Evolutionary conservation across 2,888 invertebrate species (phyloP), one percentile per base, ranked within the genome.

Genomic region (Amorpha juglandis): DNA sequence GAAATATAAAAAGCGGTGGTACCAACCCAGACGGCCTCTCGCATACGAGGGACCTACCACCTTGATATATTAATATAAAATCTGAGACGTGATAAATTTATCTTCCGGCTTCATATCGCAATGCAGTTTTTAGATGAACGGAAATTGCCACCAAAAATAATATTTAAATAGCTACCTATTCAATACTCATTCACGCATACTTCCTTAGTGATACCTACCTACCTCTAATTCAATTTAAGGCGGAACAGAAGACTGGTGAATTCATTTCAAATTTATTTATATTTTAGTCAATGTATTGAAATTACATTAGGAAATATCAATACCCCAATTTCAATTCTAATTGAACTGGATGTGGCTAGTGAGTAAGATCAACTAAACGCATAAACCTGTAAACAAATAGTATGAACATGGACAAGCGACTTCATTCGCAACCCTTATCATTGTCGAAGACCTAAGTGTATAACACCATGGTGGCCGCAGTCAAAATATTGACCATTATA

Each of bases 401-500:
- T 35, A 33, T 53, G 53, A 53, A 53, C 53, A 53, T 35, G 9
- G 16, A 48, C 38, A 11, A 38, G 9, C 19, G 55, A 58, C 58
- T 12, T 19, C 19, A 38, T 58, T 42, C 55, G 16, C 35, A 35
- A 38, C 9, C n/a, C 35, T 16, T 27, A 27, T 27, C 4, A 27
- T 27, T 42, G 19, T 58, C 19, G 11, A 58, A 16, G 19, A 42
- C 11, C 6, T 35, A 7, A 4, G 58, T 50, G 16, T 1, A 50
- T 19, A 35, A 4, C 27, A 27, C 27, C 42, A 1, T 42, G 11
- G 8, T 42, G 19, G 11, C 19, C 6, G 58, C 38, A 21, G 19
- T 21, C 38, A 19, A 38, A 16, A 58, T 38, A 58, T 58, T 19
- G 19, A 19, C n/a, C n/a, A n/a, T n/a, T n/a, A n/a, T n/a, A n/a